Evolutionary conservation across 2,797 vertebrate genomes (phyloP).

Genomic region (Lepus townsendii): DNA sequence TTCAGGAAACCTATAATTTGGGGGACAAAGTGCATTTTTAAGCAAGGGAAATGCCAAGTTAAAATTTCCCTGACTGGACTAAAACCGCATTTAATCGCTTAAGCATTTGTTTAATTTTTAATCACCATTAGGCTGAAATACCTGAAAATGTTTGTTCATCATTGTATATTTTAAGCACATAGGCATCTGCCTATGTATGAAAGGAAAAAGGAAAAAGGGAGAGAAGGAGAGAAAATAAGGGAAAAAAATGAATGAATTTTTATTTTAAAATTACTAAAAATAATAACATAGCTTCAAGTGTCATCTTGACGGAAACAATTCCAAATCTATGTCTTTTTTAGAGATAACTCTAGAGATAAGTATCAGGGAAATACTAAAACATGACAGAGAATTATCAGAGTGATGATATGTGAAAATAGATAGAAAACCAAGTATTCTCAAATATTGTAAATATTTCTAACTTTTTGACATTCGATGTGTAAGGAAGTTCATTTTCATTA

Average conservation of each 20-base stretch:
- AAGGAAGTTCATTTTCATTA: not conserved
- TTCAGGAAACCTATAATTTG: constrained; percentile 18
- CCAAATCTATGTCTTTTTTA: not conserved
- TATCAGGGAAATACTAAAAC: too few species aligned
- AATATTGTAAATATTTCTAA: not conserved
- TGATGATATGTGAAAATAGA: too few species aligned
- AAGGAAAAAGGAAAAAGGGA: not conserved
- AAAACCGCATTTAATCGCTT: constrained; percentile 33
- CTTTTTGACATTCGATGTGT: not conserved
- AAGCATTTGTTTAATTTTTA: constrained; percentile 25
- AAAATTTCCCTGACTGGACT: constrained; percentile 24
- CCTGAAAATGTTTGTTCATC: not conserved
- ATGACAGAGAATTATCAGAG: too few species aligned
- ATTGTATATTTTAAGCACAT: not conserved
- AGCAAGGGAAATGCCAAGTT: not conserved
- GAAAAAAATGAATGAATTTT: not conserved
- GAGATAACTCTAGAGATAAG: not conserved
- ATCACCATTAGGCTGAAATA: not conserved
- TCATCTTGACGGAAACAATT: not conserved
- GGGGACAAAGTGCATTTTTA: not conserved
- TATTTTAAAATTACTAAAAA: not conserved
- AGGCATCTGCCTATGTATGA: not conserved
- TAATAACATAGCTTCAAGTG: not conserved
- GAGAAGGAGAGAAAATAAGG: not conserved
- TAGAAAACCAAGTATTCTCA: too few species aligned